Conservation (phyloP, 1,140 invertebrate species). For the Trissolcus basalis region DNA sequence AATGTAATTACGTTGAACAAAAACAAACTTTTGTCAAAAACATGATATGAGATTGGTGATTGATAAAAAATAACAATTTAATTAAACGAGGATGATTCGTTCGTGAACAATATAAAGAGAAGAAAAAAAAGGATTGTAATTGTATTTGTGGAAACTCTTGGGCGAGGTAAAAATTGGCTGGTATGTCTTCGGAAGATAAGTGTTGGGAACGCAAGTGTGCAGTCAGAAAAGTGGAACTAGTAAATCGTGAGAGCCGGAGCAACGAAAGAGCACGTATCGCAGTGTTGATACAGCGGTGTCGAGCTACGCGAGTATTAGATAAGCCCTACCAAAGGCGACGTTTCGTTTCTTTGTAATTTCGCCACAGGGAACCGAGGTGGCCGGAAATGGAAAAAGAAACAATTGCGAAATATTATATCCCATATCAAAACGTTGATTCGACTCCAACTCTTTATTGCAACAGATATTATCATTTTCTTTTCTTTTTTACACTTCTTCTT, state of each 20-base stretch:
- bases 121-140: too few relatives aligned
- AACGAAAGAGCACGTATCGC: conserved; percentile 55
- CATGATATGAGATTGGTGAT: too few relatives aligned
- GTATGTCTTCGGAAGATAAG: conserved; percentile 27
- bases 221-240: conserved; percentile 67
- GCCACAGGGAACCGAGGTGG: conserved; percentile 13
- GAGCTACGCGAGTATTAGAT: conserved; percentile 70
- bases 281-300: conserved; percentile 63
- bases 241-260: conserved; percentile 64
- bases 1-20: too few relatives aligned
- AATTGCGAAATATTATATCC: conserved; percentile 39
- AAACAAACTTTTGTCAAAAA: too few relatives aligned
- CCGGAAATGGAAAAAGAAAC: conserved; percentile 45
- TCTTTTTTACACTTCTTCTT: conserved; percentile 1
- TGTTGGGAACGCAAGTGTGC: conserved; percentile 60
- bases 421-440: conserved; percentile 20
- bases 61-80: too few relatives aligned
- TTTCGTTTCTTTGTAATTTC: conserved; percentile 45
- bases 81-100: too few relatives aligned
- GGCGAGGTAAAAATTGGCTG: conserved; percentile 9
- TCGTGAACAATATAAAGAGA: too few relatives aligned
- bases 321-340: conserved; percentile 63
- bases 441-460: background rate
- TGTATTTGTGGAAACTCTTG: too few relatives aligned
- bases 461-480: conserved; percentile 5